These are phyloP conservation scores for Peromyscus leucopus DNA, from an alignment of 2,113 vertebrate genomes.

Conservation along the genomic window DNA sequence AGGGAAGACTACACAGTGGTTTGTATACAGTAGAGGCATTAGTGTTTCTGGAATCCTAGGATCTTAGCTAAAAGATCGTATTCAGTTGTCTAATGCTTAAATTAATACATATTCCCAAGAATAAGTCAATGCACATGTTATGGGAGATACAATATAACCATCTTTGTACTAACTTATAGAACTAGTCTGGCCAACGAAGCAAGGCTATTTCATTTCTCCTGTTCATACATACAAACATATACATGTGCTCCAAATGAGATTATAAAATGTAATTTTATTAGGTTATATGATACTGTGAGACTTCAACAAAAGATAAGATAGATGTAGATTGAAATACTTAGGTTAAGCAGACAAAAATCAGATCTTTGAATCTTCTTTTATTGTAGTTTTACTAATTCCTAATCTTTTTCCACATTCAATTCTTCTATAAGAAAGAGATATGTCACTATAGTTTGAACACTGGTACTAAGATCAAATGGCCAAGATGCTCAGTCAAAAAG, in stretches of 20 bases:
- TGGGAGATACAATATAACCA: neutral
- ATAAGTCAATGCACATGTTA: neutral
- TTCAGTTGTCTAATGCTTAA: neutral
- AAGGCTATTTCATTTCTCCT: neutral
- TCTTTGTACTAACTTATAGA: neutral
- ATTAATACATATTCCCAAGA: neutral
- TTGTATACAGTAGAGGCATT: neutral
- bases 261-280: neutral
- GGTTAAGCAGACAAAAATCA: constrained; percentile 2
- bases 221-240: neutral
- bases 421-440: constrained; percentile 35
- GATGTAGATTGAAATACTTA: neutral
- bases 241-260: neutral
- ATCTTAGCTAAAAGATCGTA: neutral
- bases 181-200: neutral
- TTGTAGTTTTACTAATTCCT: neutral
- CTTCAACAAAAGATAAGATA: constrained; percentile 8
- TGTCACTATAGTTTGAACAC: constrained; percentile 6
- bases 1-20: neutral
- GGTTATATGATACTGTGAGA: neutral
- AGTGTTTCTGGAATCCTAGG: neutral
- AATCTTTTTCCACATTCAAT: neutral
- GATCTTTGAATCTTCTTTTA: neutral
- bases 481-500: neutral
- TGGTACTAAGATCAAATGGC: neutral